phyloP scores from a whole-genome alignment of 2,797 vertebrate genomes.

The Limosa lapponica region DNA sequence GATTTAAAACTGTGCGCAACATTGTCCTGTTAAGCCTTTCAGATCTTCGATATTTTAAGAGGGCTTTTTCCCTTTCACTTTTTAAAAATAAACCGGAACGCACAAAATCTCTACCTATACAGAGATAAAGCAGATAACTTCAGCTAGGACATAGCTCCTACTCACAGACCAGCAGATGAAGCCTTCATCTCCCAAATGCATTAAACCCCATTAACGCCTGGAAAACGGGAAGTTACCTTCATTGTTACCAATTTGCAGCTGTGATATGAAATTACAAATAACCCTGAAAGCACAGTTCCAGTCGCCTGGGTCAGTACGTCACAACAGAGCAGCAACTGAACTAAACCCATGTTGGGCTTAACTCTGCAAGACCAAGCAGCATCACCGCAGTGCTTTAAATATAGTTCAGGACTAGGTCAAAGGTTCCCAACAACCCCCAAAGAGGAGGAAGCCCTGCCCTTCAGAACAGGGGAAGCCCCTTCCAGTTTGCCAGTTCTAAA shows the following conservation, averaged over 20 bases:
- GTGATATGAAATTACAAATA: constrained; percentile 11
- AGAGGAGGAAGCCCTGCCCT: not conserved
- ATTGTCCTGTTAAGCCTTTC: not conserved
- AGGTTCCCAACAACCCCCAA: not conserved
- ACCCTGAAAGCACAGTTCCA: not conserved
- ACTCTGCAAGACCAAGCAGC: not conserved
- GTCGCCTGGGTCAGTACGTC: not conserved
- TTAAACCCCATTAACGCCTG: constrained; percentile 32
- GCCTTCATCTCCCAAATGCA: not conserved
- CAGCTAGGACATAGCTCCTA: not conserved
- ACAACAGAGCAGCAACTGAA: constrained; percentile 11
- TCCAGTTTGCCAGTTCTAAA: not conserved
- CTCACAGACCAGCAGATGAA: not conserved
- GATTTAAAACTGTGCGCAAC: not conserved
- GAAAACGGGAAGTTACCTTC: not conserved
- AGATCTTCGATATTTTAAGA: not conserved
- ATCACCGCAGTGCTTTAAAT: not conserved
- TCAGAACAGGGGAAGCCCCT: not conserved
- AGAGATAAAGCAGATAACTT: not conserved
- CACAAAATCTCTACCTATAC: not conserved
- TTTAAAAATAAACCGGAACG: not conserved
- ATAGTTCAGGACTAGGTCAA: not conserved
- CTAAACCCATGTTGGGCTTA: not conserved
- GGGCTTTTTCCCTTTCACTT: not conserved
- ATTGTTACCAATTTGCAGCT: constrained; percentile 9